phyloP scores from a whole-genome alignment of 1,140 invertebrate genomes.

The Brachionus sp. region DNA sequence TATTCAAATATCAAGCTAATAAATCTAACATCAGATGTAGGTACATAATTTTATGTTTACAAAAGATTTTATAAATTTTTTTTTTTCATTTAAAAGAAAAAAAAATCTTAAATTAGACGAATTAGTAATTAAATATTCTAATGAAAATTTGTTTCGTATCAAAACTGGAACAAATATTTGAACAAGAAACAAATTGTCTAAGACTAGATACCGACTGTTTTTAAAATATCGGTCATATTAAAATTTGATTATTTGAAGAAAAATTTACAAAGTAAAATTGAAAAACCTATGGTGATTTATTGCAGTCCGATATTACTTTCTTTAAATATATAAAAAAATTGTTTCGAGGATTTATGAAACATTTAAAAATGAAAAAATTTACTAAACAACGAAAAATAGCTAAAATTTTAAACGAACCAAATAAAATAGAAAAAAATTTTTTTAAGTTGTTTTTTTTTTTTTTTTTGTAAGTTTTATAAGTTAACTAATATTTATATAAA shows the following conservation, averaged over 20 bases:
- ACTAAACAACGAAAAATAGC: slow-evolving; percentile 21
- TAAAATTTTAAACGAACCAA: background rate
- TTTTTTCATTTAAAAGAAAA: background rate
- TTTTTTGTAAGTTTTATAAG: slow-evolving; percentile 31
- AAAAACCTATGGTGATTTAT: background rate
- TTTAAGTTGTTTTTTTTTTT: background rate
- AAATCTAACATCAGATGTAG: background rate
- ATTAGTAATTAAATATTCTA: background rate
- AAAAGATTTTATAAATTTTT: background rate
- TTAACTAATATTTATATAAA: slow-evolving; percentile 41
- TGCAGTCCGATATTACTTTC: background rate
- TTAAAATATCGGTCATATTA: background rate
- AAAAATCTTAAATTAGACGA: slow-evolving; percentile 5
- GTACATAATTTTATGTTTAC: background rate
- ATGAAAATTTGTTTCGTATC: background rate
- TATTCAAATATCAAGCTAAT: background rate
- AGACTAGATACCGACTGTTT: background rate
- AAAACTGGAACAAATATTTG: background rate
- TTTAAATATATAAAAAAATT: background rate
- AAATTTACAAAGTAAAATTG: background rate
- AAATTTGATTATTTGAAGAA: background rate
- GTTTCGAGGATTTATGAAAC: background rate
- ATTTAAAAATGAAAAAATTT: slow-evolving; percentile 27
- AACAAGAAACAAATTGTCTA: background rate
- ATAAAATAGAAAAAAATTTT: background rate